Conservation (phyloP, 2,113 vertebrate genomes). For the Tinamus guttatus region DNA sequence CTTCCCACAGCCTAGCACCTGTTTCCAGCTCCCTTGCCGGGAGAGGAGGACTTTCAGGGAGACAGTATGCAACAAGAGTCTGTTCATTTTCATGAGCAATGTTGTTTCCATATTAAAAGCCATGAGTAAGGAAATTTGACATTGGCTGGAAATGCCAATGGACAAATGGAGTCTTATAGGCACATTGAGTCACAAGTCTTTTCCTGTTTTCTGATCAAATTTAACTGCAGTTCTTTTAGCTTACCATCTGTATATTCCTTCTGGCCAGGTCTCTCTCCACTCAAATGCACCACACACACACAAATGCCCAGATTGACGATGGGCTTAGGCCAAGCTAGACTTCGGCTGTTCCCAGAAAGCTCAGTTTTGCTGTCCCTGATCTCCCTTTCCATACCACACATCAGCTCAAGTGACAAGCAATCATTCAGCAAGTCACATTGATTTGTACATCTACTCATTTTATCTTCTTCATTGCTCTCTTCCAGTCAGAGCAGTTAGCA, state of each 20-base stretch:
- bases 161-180: not conserved
- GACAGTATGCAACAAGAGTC: not conserved
- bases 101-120: not conserved
- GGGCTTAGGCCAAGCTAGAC: not conserved
- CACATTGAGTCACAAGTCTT: not conserved
- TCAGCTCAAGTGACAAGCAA: not conserved
- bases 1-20: not conserved
- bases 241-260: not conserved
- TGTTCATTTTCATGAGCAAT: not conserved
- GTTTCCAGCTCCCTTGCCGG: not conserved
- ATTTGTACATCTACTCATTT: fast-evolving
- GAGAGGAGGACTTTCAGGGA: not conserved
- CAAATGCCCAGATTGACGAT: not conserved
- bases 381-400: not conserved
- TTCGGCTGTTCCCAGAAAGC: not conserved
- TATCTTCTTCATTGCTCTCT: not conserved
- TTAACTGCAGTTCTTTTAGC: not conserved
- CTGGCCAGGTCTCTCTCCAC: not conserved
- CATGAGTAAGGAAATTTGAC: not conserved
- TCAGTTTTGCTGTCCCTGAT: not conserved
- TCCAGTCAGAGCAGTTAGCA: not conserved
- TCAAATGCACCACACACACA: not conserved
- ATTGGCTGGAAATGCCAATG: not conserved
- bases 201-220: not conserved
- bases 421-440: not conserved